Evolutionary conservation across 92 coral and sea anemone species (phyloP).

Genomic region (Isaurus tuberculatus): DNA sequence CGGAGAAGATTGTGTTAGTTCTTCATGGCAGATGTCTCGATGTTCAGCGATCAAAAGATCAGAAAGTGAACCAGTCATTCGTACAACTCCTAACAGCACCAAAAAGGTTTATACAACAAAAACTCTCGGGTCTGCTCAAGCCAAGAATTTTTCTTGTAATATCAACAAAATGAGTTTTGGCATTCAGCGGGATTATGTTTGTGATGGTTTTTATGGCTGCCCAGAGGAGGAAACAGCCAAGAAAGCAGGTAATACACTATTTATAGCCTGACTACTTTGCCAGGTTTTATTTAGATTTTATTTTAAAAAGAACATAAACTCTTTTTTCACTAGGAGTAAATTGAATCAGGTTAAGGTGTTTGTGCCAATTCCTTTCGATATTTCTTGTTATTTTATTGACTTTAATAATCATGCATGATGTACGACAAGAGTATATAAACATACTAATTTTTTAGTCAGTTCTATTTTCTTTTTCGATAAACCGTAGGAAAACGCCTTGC

Average conservation of each 20-base stretch:
- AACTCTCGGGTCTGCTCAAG: constrained; percentile 44
- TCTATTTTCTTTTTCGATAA: not conserved
- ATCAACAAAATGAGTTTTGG: constrained; percentile 48
- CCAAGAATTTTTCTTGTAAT: constrained; percentile 39
- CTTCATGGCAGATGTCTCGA: constrained; percentile 11
- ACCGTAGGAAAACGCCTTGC: not conserved
- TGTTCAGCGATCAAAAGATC: constrained; percentile 30
- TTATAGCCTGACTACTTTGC: not conserved
- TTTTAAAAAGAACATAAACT: not conserved
- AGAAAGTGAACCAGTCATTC: constrained; percentile 39
- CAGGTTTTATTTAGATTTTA: not conserved
- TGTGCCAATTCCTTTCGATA: not conserved
- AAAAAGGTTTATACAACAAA: constrained; percentile 11
- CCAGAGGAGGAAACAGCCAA: constrained; percentile 38
- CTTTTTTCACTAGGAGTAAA: not conserved
- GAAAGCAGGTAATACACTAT: constrained; percentile 11
- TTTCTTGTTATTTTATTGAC: not conserved
- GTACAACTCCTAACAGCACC: not conserved
- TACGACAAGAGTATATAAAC: too few species aligned
- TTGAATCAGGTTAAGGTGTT: too few species aligned
- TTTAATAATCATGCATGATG: too few species aligned
- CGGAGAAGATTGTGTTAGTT: not conserved
- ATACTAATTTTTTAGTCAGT: too few species aligned
- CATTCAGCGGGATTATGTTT: constrained; percentile 19
- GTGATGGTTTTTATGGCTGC: constrained; percentile 40